Evolutionary conservation across 2,888 invertebrate species (phyloP), one percentile per base, ranked within the genome.

Genomic region (Anticlea derivata): DNA sequence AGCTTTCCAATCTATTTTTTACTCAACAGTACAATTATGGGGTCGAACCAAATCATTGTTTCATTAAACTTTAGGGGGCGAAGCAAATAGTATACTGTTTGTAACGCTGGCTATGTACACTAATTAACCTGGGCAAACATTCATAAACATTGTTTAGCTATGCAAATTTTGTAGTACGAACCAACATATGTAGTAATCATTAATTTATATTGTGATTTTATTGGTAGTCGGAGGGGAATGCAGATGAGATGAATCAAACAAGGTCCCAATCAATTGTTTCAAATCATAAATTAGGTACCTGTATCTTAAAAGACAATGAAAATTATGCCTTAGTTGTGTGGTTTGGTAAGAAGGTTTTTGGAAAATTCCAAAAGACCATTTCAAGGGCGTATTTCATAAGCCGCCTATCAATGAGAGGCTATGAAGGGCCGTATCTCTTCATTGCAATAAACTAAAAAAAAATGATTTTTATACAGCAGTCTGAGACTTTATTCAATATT

Each of bases 61-160:
- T 86, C 82, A 86, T 84, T 85, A 82, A 87, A 86, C 80, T 83
- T 80, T 78, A 73, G 81, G 78, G 78, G 70, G 65, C 65, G 55
- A 65, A 71, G 70, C 74, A 78, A 76, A 80, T 75, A 76, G 69
- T 66, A 49, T 64, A 68, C 66, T 43, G 71, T 71, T 72, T 73
- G 75, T 71, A 64, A 67, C 62, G 58, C 17, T 24, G 22, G 30
- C 68, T 66, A 73, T 69, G 75, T 65, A 81, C 73, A 82, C 84
- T 86, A 82, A 88, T 87, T 86, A 84, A 75, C 78, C 72, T 75
- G 68, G 66, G 69, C 71, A 79, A 83, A 83, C 80, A 80, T 83
- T 83, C 75, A 51, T 53, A 78, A 71, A 72, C 62, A 60, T 52
- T 60, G 58, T 60, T 63, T 61, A 47, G 43, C 33, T 52, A 58